Evolutionary conservation across 2,113 vertebrate species (phyloP), one percentile per base, ranked within the genome.

Genomic region (Vulpes ferrilata): DNA sequence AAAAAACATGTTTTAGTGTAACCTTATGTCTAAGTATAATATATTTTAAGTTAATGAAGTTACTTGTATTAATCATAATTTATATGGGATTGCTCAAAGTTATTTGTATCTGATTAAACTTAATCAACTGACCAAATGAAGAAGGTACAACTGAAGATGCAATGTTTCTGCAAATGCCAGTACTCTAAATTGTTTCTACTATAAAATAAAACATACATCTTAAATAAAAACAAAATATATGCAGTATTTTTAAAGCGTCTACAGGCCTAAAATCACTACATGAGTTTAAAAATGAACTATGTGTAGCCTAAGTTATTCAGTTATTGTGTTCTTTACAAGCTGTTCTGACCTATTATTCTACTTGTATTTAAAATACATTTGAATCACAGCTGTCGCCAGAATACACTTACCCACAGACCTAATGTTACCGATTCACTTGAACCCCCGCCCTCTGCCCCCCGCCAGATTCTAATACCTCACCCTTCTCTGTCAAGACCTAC

Each of bases 171-270:
- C 17, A 88, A 95, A 74, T 80, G 17, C 38, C 64, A 48, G 62
- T 5, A 59, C 12, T 90, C 64, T 38, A 91, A n/a, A 94, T 67
- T 88, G 25, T 59, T 81, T 59, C 82, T 88, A 10, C 65, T 93
- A 55, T 64, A 87, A 86, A 69, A 8, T 69, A 69, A 69, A 69
- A 69, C 35, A 73, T 74, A 55, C 3, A 81, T 85, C 57, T 96
- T 93, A 4, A 96, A 93, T 43, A 87, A 43, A 90, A 90, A 16
- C 60, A 96, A 90, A 95, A 60, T 73, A 32, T 51, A 55, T 60
- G 32, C 4, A 59, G 7, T 35, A 87, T 53, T 79, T 86, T 96
- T 80, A 91, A 88, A 92, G 12, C 2, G 16, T 65, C 65, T 86
- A 64, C 7, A 57, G 30, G 51, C 48, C 78, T 88, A 89, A 89